These are phyloP conservation scores for Prostheceraeus crozeri DNA, from an alignment of 2,888 invertebrate species.

Conservation along the genomic window DNA sequence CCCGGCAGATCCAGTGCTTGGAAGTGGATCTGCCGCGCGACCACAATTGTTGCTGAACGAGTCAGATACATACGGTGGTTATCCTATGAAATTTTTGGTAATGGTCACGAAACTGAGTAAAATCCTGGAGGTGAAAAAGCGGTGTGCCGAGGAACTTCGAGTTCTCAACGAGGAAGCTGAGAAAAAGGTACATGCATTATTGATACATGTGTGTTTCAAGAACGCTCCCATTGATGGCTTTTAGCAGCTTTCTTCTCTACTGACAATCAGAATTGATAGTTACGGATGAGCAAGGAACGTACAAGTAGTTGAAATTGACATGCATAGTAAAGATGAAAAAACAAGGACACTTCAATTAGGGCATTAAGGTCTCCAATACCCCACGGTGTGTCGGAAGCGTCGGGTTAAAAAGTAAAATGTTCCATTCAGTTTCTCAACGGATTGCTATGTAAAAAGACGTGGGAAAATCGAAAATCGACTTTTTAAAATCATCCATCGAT, in stretches of 20 bases:
- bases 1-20: slow-evolving; percentile 18
- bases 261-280: background rate
- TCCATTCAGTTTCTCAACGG: no score
- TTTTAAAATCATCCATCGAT: no score
- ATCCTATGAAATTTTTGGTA: slow-evolving; percentile 74
- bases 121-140: slow-evolving; percentile 72
- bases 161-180: slow-evolving; percentile 85
- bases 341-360: no score
- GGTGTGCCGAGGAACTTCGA: slow-evolving; percentile 70
- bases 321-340: no score
- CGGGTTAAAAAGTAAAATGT: no score
- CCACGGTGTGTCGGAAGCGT: no score
- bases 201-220: no score
- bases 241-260: background rate
- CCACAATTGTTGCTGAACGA: slow-evolving; percentile 53
- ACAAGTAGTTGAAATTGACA: no score
- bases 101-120: slow-evolving; percentile 69
- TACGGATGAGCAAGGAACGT: background rate
- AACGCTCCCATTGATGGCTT: no score
- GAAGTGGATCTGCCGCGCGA: slow-evolving; percentile 39
- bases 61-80: slow-evolving; percentile 66
- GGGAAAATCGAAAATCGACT: no score
- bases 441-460: no score
- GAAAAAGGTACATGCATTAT: slow-evolving; percentile 63
- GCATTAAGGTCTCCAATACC: no score